A percentile compares a stretch with the other conserved stretches of the same genome.
Conservation (phyloP, 92 coral and sea anemone species). For the Palythoa caribaeorum region DNA sequence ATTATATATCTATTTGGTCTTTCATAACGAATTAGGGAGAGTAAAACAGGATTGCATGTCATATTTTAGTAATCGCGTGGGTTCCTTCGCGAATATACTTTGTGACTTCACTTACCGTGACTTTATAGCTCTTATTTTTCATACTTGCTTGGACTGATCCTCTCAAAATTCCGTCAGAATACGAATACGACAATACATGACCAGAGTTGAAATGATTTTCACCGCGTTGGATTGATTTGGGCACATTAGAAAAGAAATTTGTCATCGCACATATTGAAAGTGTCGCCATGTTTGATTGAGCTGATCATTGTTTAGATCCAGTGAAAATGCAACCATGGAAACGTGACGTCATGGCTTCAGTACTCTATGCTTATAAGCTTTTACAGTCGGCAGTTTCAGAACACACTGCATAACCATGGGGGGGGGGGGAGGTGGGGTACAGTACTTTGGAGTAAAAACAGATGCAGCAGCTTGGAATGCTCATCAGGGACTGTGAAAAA, state of each 20-base stretch:
- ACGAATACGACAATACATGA: conserved; percentile 32
- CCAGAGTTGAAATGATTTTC: conserved; percentile 57
- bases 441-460: too few species aligned
- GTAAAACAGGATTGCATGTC: not conserved
- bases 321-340: conserved; percentile 53
- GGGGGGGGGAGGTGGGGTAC: too few species aligned
- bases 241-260: conserved; percentile 46
- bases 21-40: not conserved
- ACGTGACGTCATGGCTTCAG: conserved; percentile 41
- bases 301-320: conserved; percentile 39
- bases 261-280: conserved; percentile 23
- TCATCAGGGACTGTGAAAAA: too few species aligned
- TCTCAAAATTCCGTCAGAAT: conserved; percentile 43
- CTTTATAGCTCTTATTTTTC: conserved; percentile 50
- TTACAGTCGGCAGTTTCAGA: too few species aligned
- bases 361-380: too few species aligned
- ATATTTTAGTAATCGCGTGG: not conserved
- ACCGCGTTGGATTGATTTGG: conserved; percentile 43
- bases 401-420: too few species aligned
- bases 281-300: conserved; percentile 41
- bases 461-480: too few species aligned
- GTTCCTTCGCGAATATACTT: not conserved
- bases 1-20: not conserved
- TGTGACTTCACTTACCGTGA: conserved; percentile 33
- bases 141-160: conserved; percentile 55